Base-by-base conservation (phyloP, 1,140 invertebrate species). In the Ooceraea biroi region DNA sequence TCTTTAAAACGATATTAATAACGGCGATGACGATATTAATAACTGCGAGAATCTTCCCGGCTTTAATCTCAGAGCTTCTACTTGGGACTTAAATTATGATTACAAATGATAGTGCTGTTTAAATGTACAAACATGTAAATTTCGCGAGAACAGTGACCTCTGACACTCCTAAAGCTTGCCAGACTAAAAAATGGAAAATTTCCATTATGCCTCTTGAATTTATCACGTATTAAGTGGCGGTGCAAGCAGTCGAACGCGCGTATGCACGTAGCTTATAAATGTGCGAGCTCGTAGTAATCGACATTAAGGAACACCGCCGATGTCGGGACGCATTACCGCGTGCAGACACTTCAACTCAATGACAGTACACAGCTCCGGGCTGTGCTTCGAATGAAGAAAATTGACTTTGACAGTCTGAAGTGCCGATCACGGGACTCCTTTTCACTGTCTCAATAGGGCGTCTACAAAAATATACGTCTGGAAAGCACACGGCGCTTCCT, bases 361-460 rank as follows among this genome's bases (percentile, higher is more conserved):
- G 78, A 88, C 66, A 74, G 83, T 88, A 52, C 52, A 60, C 87
- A 85, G 66, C 60, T 17, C 30, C 44, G 50, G 44, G n/a, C 48
- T 74, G 27, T 36, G 72, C 48, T 83, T 27, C 36, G 68, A 41
- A 58, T n/a, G 80, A 83, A 89, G 85, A 76, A 88, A 88, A 89
- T 85, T 82, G 69, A 84, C 73, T 80, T 82, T 83, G 82, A 82
- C 85, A 60, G 55, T 60, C 44, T 83, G 55, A 86, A 85, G 88
- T 85, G 46, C 1, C 36, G 73, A 55, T 76, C 41, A 58, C 52
- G 58, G 22, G 27, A 73, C 58, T 87, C 85, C 73, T 89, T 89
- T 87, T 80, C 82, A 63, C 46, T 41, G 69, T 83, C 10, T 77
- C 77, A 65, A 77, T 83, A 86, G 71, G 7, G 12, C 44, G 85